Base-by-base conservation (phyloP, 2,888 invertebrate species). In the Platypus cylindrus region DNA sequence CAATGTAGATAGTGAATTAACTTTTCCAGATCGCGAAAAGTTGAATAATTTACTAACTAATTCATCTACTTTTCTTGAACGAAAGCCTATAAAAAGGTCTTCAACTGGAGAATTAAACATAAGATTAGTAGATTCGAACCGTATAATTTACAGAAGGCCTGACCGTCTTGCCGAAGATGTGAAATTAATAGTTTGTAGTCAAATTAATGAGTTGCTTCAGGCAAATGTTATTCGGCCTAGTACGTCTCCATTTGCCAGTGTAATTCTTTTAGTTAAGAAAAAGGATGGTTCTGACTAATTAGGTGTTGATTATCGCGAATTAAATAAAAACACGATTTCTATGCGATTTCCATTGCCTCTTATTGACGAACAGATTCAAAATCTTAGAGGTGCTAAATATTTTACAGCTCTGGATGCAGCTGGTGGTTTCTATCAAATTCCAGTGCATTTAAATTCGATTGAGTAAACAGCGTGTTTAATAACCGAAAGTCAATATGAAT, bases 381-480 rank as follows among this genome's bases (percentile, higher is more conserved):
- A 30, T 12, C 27, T 53, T 9, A 27, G 38, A 4, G 40, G 43
- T 5, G 32, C 30, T 7, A 36, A 36, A 11, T 42, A 42, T 34
- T 55, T 45, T 26, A 47, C 47, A 2, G 34, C 34, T 5, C 32
- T 55, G 5, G 53, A 56, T 36, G 25, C 50, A 28, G 40, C 43
- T 2, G 30, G 38, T 0, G 57, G 53, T 0, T 47, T 46, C 44
- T 40, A 47, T 22, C 55, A 53, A 36, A 49, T 58, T 5, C 49
- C 47, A 2, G 45, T 58, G 22, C 32, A 30, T 2, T 16, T 34
- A 23, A 42, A 45, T 2, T 50, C 48, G 13, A 44, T 49, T 3
- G 38, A 31, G 2, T 52, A 52, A 32, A 58, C 53, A 1, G 54
- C 50, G 1, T 51, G 54, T 20, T 45, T 47, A 5, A 55, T 51